These are phyloP conservation scores for Perithous albicinctus DNA, from an alignment of 2,888 invertebrate genomes.

Conservation along the genomic window DNA sequence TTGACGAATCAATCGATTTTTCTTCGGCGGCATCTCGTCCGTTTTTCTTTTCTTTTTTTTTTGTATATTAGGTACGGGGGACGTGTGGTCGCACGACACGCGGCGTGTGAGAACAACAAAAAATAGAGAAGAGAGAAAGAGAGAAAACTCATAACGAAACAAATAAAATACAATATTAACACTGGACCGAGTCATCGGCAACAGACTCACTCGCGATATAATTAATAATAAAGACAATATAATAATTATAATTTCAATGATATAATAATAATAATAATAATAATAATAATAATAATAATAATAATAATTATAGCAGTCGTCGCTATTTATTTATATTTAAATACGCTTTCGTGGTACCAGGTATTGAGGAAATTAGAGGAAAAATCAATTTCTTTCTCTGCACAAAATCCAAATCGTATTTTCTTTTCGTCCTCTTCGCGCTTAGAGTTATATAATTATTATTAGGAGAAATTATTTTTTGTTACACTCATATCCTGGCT, in stretches of 20 bases:
- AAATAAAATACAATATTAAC: constrained; percentile 85
- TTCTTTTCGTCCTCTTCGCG: constrained; percentile 40
- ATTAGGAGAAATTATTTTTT: constrained; percentile 21
- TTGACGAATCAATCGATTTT: constrained; percentile 10
- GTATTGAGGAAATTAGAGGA: constrained; percentile 61
- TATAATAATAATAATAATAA: constrained; percentile 73
- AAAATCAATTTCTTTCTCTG: constrained; percentile 50
- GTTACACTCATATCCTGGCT: constrained; percentile 51
- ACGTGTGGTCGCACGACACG: constrained; percentile 82
- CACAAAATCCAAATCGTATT: constrained; percentile 69
- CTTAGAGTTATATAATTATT: constrained; percentile 18
- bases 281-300: constrained; percentile 72
- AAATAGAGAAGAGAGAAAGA: constrained; percentile 67
- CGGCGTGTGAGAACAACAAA: constrained; percentile 83
- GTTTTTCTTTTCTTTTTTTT: too few species aligned
- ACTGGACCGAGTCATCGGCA: constrained; percentile 83
- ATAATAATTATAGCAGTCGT: constrained; percentile 71
- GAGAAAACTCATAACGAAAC: constrained; percentile 82
- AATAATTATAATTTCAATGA: constrained; percentile 68
- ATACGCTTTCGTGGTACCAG: constrained; percentile 72
- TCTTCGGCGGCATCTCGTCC: constrained; percentile 34
- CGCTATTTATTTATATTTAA: constrained; percentile 75
- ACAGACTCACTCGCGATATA: constrained; percentile 82
- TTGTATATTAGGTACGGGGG: constrained; percentile 80
- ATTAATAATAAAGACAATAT: constrained; percentile 68